Evolutionary conservation across 2,888 invertebrate genomes (phyloP), one percentile per base, ranked within the genome.

Genomic region (Calameuta idolon): DNA sequence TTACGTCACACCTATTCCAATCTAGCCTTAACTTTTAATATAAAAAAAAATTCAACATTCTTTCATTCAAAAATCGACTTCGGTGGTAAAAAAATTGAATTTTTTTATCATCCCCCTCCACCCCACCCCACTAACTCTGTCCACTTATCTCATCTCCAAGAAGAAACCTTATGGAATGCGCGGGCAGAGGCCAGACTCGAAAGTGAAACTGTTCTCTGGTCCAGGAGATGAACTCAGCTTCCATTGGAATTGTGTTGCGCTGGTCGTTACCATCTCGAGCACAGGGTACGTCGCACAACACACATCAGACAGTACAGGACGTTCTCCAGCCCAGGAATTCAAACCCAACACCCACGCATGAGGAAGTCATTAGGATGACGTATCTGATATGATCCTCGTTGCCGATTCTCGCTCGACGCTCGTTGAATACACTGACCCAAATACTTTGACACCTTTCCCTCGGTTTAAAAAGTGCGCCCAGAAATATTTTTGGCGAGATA

Each of bases 311-410:
- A 73, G 40, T 31, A 31, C 30, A 73, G 69, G 69, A 69, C 12
- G 33, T 30, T 69, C 69, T 33, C 30, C 69, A 11, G 11, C 11
- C 3, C 69, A 33, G 23, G 69, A 69, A 73, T 75, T 40, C 69
- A 15, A 34, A 34, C 69, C 12, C 23, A 15, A 69, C 76, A 71
- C 78, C 78, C 68, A 79, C 76, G 76, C 78, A 83, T 75, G 80
- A 85, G 85, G 86, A 86, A 86, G 81, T 82, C 81, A 83, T 82
- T 86, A 85, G 81, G 80, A 82, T 82, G 85, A 86, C 83, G 81
- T 84, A 84, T 84, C 79, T 74, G 85, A 85, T 84, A 76, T 77
- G 35, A 40, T 40, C 40, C 40, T 40, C 76, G 80, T 40, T 77
- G 84, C 81, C 82, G 74, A 75, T 74, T 34, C 75, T 71, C 79